Evolutionary conservation across 2,797 vertebrate genomes (phyloP).

Genomic region (Streptopelia turtur): DNA sequence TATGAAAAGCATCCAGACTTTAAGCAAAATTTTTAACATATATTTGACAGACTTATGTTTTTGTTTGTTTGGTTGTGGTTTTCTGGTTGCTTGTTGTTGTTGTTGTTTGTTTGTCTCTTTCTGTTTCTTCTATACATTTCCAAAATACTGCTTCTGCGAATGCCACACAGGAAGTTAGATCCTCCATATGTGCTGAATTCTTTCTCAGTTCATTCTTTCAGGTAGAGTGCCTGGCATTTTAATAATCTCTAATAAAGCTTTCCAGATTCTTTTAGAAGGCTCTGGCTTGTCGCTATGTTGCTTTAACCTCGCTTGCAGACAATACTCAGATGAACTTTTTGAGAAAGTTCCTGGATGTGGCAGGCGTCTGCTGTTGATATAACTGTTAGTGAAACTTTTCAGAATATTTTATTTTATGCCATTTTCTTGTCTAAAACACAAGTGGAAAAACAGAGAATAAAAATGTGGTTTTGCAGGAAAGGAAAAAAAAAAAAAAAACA

Average conservation of each 20-base stretch:
- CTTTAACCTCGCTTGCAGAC: background rate
- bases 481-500: too few relatives aligned
- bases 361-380: background rate
- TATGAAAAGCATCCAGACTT: background rate
- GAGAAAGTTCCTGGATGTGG: background rate
- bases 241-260: background rate
- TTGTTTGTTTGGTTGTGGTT: too few relatives aligned
- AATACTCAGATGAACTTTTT: background rate
- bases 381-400: background rate
- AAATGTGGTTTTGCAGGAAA: background rate
- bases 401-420: background rate
- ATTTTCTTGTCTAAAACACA: background rate
- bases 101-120: too few relatives aligned
- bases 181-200: background rate
- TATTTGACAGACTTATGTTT: background rate
- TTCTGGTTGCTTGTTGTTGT: too few relatives aligned
- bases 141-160: background rate
- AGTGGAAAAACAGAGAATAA: background rate
- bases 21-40: background rate
- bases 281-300: accelerated
- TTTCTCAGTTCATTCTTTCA: background rate
- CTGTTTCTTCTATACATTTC: background rate
- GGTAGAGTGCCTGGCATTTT: background rate
- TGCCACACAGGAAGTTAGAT: background rate
- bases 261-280: background rate